Conservation (phyloP, 2,113 vertebrate genomes). For the Catharus bicknelli region DNA sequence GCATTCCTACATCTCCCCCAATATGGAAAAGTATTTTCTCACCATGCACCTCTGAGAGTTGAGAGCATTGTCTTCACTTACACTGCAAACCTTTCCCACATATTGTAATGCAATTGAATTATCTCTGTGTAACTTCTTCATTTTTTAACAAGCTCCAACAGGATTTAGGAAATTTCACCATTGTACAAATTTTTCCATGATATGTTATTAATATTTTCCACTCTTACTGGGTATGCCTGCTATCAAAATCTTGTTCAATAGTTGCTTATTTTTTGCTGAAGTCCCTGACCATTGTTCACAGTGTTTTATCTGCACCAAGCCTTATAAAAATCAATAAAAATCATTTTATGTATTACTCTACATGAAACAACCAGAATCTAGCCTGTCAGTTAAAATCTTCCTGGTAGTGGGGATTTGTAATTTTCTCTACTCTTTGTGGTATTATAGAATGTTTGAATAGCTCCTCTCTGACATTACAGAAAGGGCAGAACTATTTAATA, state of each 20-base stretch:
- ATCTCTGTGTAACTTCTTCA: neutral
- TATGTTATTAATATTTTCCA: neutral
- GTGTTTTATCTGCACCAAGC: neutral
- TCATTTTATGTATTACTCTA: neutral
- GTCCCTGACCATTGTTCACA: neutral
- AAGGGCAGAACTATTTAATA: neutral
- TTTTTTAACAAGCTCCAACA: neutral
- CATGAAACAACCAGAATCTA: neutral
- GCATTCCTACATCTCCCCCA: neutral
- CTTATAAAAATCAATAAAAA: neutral
- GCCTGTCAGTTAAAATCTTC: neutral
- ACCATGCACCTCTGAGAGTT: rapidly evolving
- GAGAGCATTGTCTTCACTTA: neutral
- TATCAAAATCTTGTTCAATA: neutral
- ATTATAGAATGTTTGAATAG: neutral
- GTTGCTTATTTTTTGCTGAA: neutral
- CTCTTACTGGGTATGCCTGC: neutral
- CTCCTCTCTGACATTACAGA: neutral
- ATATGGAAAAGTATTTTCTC: neutral
- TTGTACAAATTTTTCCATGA: neutral
- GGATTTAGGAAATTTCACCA: neutral
- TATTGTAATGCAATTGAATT: neutral
- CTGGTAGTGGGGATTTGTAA: neutral
- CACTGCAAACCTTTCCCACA: neutral
- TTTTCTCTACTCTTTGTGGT: neutral